Conservation (phyloP, 1,140 invertebrate genomes). For the Littorina saxatilis region DNA sequence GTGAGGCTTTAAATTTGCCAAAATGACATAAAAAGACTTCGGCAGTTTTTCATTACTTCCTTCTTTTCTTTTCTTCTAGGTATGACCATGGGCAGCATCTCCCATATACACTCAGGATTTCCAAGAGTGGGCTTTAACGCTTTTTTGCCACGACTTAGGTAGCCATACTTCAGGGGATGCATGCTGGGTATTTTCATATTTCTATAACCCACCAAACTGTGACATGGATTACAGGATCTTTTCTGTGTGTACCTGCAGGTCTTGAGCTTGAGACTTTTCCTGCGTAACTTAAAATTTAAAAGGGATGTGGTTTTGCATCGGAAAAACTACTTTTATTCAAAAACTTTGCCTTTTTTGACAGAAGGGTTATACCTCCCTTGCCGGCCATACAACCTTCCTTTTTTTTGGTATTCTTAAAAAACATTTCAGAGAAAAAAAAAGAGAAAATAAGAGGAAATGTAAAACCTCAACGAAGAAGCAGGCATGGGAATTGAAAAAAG, state of each 20-base stretch:
- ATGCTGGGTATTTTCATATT: no score
- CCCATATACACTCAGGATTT: background rate
- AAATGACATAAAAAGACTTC: no score
- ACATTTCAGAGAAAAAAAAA: background rate
- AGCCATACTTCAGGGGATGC: no score
- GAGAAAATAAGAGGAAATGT: background rate
- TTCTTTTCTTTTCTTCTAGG: no score
- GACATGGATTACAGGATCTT: no score
- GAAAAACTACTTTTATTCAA: background rate
- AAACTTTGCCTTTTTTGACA: background rate
- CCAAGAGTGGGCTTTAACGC: background rate
- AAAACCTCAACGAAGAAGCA: background rate
- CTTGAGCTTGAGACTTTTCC: background rate
- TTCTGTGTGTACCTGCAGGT: background rate
- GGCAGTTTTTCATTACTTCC: no score
- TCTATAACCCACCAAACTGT: no score
- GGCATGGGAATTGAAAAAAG: no score
- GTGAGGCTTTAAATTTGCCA: no score
- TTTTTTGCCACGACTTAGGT: background rate
- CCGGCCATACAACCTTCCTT: background rate
- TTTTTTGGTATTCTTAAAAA: background rate
- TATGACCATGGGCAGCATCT: no score
- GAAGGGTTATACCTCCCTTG: no score
- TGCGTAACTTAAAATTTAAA: background rate
- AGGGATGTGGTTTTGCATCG: background rate